Evolutionary conservation across 2,113 vertebrate species (phyloP).

Genomic region (Pimephales promelas): DNA sequence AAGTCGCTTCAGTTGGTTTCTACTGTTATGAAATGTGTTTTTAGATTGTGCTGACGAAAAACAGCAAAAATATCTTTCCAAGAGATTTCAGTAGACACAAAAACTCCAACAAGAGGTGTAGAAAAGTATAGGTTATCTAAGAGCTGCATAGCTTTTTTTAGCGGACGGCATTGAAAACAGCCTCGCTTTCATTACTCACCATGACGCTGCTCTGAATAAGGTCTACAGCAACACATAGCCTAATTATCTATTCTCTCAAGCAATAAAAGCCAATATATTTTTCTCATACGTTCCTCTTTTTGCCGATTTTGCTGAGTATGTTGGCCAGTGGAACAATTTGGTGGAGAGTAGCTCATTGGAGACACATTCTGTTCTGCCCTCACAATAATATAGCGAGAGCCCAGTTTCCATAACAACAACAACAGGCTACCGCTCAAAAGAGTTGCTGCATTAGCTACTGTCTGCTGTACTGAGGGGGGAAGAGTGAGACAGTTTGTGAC

Average conservation of each 20-base stretch:
- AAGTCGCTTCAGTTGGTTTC: too few species aligned
- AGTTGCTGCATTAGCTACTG: neutral
- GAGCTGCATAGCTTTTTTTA: too few species aligned
- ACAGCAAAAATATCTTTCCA: too few species aligned
- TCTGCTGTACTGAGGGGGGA: neutral
- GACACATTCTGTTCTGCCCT: constrained; percentile 13
- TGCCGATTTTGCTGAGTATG: neutral
- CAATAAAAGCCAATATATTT: neutral
- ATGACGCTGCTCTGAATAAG: too few species aligned
- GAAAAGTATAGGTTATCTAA: too few species aligned
- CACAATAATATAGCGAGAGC: constrained; percentile 33
- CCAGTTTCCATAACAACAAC: constrained; percentile 76
- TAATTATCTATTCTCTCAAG: neutral
- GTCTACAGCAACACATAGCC: too few species aligned
- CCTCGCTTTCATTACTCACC: too few species aligned
- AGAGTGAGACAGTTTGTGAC: neutral
- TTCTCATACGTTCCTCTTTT: neutral
- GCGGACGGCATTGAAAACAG: too few species aligned
- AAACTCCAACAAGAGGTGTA: too few species aligned
- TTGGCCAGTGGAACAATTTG: neutral
- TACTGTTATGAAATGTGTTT: too few species aligned
- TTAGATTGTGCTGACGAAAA: too few species aligned
- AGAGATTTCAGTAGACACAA: too few species aligned
- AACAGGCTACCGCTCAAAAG: constrained; percentile 55
- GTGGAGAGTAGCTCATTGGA: neutral